Evolutionary conservation across 2,797 vertebrate species (phyloP).

Genomic region (Scolopax bukidnonensis): DNA sequence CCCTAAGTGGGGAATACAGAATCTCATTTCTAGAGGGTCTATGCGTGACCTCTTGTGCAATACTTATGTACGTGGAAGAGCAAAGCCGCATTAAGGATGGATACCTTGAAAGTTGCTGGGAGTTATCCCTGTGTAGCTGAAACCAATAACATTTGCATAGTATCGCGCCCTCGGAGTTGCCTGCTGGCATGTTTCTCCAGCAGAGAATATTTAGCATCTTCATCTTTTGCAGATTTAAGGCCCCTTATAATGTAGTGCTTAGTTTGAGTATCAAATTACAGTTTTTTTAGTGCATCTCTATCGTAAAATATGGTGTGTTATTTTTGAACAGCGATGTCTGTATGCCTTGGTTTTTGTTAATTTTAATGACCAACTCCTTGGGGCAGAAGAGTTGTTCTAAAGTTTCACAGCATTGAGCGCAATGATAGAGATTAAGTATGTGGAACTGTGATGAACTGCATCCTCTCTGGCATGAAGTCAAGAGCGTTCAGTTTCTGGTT

Average conservation of each 20-base stretch:
- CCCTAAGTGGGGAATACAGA: background rate
- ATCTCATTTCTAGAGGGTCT: background rate
- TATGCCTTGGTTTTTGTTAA: conserved; percentile 38
- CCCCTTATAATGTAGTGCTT: background rate
- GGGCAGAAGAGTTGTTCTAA: conserved; percentile 45
- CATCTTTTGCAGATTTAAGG: background rate
- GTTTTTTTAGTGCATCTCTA: background rate
- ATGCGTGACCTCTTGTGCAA: background rate
- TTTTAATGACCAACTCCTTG: conserved; percentile 52
- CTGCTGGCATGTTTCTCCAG: background rate
- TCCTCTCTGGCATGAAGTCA: conserved; percentile 58
- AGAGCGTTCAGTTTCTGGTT: conserved; percentile 50
- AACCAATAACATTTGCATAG: background rate
- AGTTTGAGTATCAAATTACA: background rate
- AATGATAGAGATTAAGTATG: conserved; percentile 62
- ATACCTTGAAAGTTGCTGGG: background rate
- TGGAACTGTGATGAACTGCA: conserved; percentile 62
- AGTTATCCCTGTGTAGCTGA: background rate
- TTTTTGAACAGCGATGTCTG: conserved; percentile 44
- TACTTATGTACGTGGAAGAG: background rate
- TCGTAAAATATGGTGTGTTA: conserved; percentile 27
- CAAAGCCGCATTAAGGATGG: background rate
- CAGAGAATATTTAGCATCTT: background rate
- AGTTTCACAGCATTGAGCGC: conserved; percentile 38
- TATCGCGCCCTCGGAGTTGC: background rate